phyloP scores from a whole-genome alignment of 2,888 invertebrate genomes.

The Vannuccia rotundouncinata region DNA sequence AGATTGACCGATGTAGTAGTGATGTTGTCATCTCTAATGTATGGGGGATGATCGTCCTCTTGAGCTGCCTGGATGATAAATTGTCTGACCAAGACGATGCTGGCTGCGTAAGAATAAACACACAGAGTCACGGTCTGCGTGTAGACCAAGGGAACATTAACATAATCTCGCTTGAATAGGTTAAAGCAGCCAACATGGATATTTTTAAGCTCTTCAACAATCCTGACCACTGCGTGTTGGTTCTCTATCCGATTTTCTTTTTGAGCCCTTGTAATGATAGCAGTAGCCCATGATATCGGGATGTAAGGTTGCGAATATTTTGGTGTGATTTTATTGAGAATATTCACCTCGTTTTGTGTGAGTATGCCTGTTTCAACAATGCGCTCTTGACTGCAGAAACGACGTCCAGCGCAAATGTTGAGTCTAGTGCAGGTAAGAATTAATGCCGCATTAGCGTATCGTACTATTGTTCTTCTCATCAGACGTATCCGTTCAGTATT shows the following conservation, averaged over 20 bases:
- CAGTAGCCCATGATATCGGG: not conserved
- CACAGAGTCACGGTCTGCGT: not conserved
- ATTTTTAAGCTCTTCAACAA: constrained; percentile 1
- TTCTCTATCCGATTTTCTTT: not conserved
- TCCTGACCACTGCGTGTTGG: not conserved
- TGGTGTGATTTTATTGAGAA: constrained; percentile 19
- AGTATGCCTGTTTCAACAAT: constrained; percentile 1
- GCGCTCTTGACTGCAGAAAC: not conserved
- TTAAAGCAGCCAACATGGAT: not conserved
- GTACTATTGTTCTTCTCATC: constrained; percentile 3
- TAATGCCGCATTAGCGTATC: constrained; percentile 4
- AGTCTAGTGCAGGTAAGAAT: not conserved
- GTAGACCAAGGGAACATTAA: constrained; percentile 3
- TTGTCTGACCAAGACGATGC: not conserved
- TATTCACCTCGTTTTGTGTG: not conserved
- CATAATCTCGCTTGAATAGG: not conserved
- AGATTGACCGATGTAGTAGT: too few relatives aligned
- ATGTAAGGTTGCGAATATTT: not conserved
- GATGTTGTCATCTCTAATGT: too few relatives aligned
- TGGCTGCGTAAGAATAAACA: not conserved
- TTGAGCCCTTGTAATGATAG: constrained; percentile 5
- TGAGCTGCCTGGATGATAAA: not conserved
- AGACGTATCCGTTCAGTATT: not conserved
- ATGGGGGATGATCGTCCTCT: not conserved
- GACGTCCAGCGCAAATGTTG: not conserved